Base-by-base conservation (phyloP, 2,113 vertebrate species). In the Steatornis caripensis region DNA sequence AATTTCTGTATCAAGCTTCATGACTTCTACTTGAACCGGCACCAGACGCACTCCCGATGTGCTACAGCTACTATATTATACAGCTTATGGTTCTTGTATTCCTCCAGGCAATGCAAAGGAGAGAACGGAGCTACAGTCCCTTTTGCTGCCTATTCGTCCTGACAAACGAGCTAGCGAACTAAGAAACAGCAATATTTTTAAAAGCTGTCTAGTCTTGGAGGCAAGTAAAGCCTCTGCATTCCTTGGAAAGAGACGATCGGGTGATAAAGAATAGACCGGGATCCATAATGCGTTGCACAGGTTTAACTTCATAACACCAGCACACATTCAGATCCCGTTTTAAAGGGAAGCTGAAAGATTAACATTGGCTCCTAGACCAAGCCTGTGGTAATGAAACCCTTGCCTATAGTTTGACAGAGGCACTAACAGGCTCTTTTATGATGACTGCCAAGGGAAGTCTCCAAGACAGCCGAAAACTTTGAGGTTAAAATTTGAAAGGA, bases 401-500 rank as follows among this genome's bases (percentile, higher is more conserved):
- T 26, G 45, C 89, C 76, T 84, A 20, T 2, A 64, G 60, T 15
- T 65, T 23, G 23, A 81, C 79, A 53, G 79, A 74, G 91, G 79
- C 72, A 84, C 87, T 84, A 41, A 91, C 5, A 0, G 94, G 51
- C 70, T 39, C 92, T 95, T 90, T 92, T 70, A 87, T 62, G 86
- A 55, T 0, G 36, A 62, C 65, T 95, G 91, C 95, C 95, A 97
- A 84, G 85, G 85, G 87, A 96, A 96, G 93, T 79, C 54, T 95
- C 82, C 74, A 95, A 90, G 88, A 87, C 72, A 94, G 85, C 45
- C 0, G 3, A 93, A 95, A 89, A 94, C 45, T 71, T 87, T 91
- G 92, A 96, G 91, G 93, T 96, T 87, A 95, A 76, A 74, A 80
- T 82, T 90, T 93, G 93, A 93, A 95, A 97, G 87, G 80, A 95